Base-by-base conservation (phyloP, 2,113 vertebrate genomes). In the Columba livia region DNA sequence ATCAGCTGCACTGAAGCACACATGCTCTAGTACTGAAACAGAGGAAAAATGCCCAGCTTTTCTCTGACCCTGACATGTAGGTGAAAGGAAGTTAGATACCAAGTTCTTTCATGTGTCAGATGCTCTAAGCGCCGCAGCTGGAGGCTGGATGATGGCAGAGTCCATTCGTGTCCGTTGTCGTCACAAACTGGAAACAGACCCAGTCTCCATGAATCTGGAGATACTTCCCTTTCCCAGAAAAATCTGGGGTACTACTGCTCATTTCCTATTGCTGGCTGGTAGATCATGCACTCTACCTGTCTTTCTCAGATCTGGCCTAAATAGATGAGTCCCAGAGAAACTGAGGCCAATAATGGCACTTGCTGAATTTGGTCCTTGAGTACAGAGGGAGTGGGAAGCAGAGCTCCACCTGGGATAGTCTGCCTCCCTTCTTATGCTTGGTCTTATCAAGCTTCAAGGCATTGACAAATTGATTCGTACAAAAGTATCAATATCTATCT, bases 401-500 rank as follows among this genome's bases (percentile, higher is more conserved):
- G 70, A 69, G 40, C 20, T 34, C 58, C 12, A 4, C 12, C 44
- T 64, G 23, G 16, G n/a, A 26, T 23, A 61, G 6, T 28, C 48
- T 44, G 13, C 26, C 16, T 83, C 50, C 24, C 11, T 44, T 73
- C 88, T 44, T 71, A 12, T 69, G 36, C 50, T 53, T 64, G 34
- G 6, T 58, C n/a, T 48, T 75, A 38, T 21, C 26, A 36, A 53
- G 32, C 72, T 88, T 89, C 90, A 94, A 91, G 91, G 71, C 70
- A 92, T 81, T 56, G 95, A 79, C 65, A 93, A 70, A 93, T 93
- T 92, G 84, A 91, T 97, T 96, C 78, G 94, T 96, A 72, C 50
- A 93, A 67, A 89, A 89, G 47, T 56, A 91, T 90, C 70, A 87
- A 20, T 84, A 85, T 48, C 25, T 70, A 17, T 88, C 67, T 47